These are phyloP conservation scores for Microcebus tavaratra DNA, from an alignment of 2,113 vertebrate species.

Conservation along the genomic window DNA sequence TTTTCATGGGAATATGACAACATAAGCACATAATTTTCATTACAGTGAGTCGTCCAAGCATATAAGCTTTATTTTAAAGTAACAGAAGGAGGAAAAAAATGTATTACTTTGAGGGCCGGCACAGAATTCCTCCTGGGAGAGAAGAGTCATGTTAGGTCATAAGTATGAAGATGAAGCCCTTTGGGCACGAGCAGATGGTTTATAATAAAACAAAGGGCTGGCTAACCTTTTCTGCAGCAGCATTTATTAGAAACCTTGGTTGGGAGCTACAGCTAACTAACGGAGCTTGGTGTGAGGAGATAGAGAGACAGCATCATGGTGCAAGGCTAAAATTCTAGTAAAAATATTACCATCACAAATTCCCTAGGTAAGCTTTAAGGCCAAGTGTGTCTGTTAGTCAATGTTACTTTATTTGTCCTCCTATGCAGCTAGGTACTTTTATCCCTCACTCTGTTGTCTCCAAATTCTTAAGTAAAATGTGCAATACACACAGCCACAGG, in stretches of 20 bases:
- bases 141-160: slow-evolving; percentile 47
- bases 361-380: neutral
- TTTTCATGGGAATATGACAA: neutral
- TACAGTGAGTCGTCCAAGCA: neutral
- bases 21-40: neutral
- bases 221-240: neutral
- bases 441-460: neutral
- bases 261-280: neutral
- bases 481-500: neutral
- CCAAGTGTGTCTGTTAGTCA: neutral
- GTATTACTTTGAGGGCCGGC: slow-evolving; percentile 26
- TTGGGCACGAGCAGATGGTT: slow-evolving; percentile 67
- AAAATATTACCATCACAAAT: neutral
- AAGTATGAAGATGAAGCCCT: slow-evolving; percentile 50
- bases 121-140: slow-evolving; percentile 20
- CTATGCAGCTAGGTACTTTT: neutral
- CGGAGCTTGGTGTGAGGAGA: neutral
- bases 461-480: neutral
- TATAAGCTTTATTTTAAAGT: slow-evolving; percentile 36
- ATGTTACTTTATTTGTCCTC: neutral
- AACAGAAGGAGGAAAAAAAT: slow-evolving; percentile 10
- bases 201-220: slow-evolving; percentile 53
- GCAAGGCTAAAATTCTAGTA: neutral
- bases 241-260: slow-evolving; percentile 50
- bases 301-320: neutral